Base-by-base conservation (phyloP, 2,113 vertebrate species). In the Psammodynastes pulverulentus region DNA sequence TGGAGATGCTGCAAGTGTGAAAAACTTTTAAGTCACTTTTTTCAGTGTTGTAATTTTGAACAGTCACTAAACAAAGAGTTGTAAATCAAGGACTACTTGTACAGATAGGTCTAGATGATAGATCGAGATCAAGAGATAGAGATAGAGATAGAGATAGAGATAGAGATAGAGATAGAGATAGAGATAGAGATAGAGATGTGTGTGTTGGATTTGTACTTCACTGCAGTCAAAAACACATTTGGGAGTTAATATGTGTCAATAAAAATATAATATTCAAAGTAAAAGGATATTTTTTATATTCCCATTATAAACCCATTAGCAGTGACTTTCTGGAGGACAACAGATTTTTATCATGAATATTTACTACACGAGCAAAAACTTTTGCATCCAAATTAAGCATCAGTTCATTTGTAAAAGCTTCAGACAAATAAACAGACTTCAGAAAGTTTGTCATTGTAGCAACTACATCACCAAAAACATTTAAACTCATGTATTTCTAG, bases 351-450 rank as follows among this genome's bases (percentile, higher is more conserved):
- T 96, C 92, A 93, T 93, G 91, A 96, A 93, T 95, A 96, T 95
- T 86, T 86, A 94, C 72, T 94, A 90, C 95, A 95, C 90, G 92
- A 96, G 92, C 43, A 48, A 62, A 93, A 95, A 96, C 94, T 94
- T 95, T 96, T 96, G 96, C 95, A 95, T 96, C 94, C 91, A 95
- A 95, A 95, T 97, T 96, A 96, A 96, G 95, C 94, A 96, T 96
- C 96, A 96, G 95, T 94, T 96, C 96, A 96, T 93, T 96, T 96
- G 94, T 94, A 93, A 93, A 96, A 97, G 96, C 96, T 95, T 96
- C 94, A 96, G 95, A 96, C 96, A 96, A 95, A 95, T 96, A 96
- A 96, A 96, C 94, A 94, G 95, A 91, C 94, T 96, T 93, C 94
- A 96, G 95, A 94, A 96, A 95, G 93, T 96, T 96, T 96, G 94